Evolutionary conservation across 1,140 invertebrate species (phyloP).

Genomic region (Rhizoglyphus robini): DNA sequence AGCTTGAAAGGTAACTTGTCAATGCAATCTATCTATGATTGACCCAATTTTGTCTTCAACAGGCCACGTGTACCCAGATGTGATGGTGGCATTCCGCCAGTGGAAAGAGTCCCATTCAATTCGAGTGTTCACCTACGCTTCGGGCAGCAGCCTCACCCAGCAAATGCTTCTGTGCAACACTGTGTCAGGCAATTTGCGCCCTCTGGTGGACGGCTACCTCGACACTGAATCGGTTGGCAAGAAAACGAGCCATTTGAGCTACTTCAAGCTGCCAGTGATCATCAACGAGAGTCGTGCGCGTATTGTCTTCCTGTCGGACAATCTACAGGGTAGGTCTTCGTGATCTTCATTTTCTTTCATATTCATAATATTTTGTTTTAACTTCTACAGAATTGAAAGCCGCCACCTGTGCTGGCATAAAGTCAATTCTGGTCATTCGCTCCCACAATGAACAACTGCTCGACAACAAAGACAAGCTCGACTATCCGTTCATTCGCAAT

Average conservation of each 20-base stretch:
- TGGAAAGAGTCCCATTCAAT: not conserved
- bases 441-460: not conserved
- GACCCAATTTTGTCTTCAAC: no score
- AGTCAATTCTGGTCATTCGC: not conserved
- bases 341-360: no score
- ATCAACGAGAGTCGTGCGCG: not conserved
- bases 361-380: no score
- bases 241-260: not conserved
- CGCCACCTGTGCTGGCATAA: not conserved
- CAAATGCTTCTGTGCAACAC: not conserved
- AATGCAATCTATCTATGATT: no score
- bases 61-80: not conserved
- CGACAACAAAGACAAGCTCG: constrained; percentile 82
- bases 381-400: not conserved
- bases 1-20: not conserved
- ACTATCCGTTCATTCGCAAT: no score
- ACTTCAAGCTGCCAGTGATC: not conserved
- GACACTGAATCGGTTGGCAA: not conserved
- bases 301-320: not conserved
- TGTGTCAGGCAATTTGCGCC: not conserved
- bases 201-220: not conserved
- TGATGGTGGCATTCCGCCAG: no score
- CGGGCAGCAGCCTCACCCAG: not conserved
- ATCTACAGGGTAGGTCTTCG: no score
- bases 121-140: not conserved